These are phyloP conservation scores for Schizaphis graminum DNA, from an alignment of 2,888 invertebrate genomes.

Conservation along the genomic window DNA sequence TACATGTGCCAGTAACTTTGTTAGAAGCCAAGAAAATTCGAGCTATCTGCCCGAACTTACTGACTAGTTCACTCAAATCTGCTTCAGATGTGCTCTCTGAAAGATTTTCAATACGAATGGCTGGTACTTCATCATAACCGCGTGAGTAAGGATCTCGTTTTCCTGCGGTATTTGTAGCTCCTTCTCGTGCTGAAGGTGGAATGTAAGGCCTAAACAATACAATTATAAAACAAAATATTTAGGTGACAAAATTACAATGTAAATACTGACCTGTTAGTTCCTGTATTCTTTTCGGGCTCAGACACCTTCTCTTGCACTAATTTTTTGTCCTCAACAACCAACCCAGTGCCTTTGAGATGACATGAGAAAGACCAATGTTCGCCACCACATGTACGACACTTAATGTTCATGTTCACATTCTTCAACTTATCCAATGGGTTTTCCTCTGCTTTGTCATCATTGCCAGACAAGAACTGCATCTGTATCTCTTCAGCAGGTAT, in stretches of 20 bases:
- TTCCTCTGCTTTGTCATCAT: constrained; percentile 89
- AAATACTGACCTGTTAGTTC: constrained; percentile 49
- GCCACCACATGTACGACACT: constrained; percentile 91
- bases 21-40: constrained; percentile 98
- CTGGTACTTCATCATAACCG: constrained; percentile 85
- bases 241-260: neutral
- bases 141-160: constrained; percentile 78
- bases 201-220: constrained; percentile 75
- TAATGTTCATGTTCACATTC: constrained; percentile 77
- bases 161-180: constrained; percentile 78
- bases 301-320: constrained; percentile 49
- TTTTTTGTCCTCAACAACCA: constrained; percentile 50
- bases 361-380: constrained; percentile 99
- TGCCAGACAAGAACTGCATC: constrained; percentile 92
- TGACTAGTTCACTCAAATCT: constrained; percentile 95
- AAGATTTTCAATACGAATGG: constrained; percentile 96
- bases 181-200: constrained; percentile 90
- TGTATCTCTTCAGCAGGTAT: constrained; percentile 81
- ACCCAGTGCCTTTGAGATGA: constrained; percentile 82
- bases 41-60: constrained; percentile 91
- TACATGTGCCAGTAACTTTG: constrained; percentile 85
- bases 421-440: constrained; percentile 88
- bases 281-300: constrained; percentile 45
- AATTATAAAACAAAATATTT: neutral
- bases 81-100: constrained; percentile 95